These are phyloP conservation scores for Trachelus stipa DNA, from an alignment of 2,888 invertebrate genomes.

Conservation along the genomic window DNA sequence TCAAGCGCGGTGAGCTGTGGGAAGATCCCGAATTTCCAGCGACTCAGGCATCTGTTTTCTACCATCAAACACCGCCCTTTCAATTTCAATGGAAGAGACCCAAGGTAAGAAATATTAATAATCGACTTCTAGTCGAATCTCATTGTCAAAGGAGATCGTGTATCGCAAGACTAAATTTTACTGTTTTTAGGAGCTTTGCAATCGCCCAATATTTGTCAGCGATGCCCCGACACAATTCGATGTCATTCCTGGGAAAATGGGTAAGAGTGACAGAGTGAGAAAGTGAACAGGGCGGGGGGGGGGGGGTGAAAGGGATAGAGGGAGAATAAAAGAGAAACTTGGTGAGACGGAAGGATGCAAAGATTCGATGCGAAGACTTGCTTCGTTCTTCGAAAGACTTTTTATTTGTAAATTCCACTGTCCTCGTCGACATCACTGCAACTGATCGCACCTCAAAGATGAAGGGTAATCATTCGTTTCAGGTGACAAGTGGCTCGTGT, in stretches of 20 bases:
- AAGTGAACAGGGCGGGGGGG: neutral
- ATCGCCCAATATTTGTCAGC: constrained; percentile 83
- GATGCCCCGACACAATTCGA: constrained; percentile 86
- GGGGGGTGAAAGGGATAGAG: constrained; percentile 10
- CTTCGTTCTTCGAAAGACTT: constrained; percentile 6
- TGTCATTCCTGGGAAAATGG: constrained; percentile 88
- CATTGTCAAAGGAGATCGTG: neutral
- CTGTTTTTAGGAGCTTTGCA: constrained; percentile 77
- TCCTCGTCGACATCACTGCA: neutral
- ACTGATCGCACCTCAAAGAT: neutral
- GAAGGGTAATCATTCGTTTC: constrained; percentile 46
- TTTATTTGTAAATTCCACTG: neutral
- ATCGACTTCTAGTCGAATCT: neutral
- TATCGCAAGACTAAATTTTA: constrained; percentile 13
- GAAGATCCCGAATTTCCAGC: constrained; percentile 94
- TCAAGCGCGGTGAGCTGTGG: constrained; percentile 84
- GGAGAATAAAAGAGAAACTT: neutral
- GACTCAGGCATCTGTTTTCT: constrained; percentile 88
- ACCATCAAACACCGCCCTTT: constrained; percentile 94
- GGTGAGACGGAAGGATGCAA: constrained; percentile 26
- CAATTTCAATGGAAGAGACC: constrained; percentile 92
- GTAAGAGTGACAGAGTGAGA: constrained; percentile 69
- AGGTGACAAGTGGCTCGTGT: constrained; percentile 93
- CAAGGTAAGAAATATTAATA: constrained; percentile 70
- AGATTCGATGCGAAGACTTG: constrained; percentile 46